Base-by-base conservation (phyloP, 2,888 invertebrate species). In the Polydrusus pterygomalis region DNA sequence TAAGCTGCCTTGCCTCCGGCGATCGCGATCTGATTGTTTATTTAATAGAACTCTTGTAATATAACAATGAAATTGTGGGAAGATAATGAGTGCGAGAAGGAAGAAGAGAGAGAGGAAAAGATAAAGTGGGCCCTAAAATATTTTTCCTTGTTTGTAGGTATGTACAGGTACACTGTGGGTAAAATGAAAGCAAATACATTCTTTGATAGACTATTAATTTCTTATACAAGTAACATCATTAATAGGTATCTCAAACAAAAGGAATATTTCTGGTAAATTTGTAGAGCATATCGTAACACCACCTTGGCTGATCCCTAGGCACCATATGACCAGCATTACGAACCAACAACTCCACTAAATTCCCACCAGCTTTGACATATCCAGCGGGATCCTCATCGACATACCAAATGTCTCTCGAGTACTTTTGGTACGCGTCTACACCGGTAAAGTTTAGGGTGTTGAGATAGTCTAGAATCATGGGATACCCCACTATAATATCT, bases 401-500 rank as follows among this genome's bases (percentile, higher is more conserved):
- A 51, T 87, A 88, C 95, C 95, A 95, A 45, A 91, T 88, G 70
- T 90, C 88, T 34, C 93, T 89, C 38, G 89, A 88, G 0, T 93
- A 92, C 1, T 86, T 87, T 80, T 90, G 90, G 84, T 94, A 95
- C 0, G 90, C 88, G 0, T 88, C 88, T 0, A 91, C 87, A 0
- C 90, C 91, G 10, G 88, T 89, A 88, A 94, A 95, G 51, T 92
- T 90, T 0, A 95, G 87, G 20, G 90, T 89, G 75, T 89, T 89
- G 20, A 96, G 86, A 85, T 94, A 95, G 83, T 93, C 93, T 30
- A 93, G 90, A 0, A 96, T 96, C 65, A 94, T 84, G 0, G 95
- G 95, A 86, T 95, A 95, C 0, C 95, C 95, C 0, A 96, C 94
- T 78, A 96, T 95, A 10, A 97, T 92, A 84, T 97, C 97, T 77